Conservation (phyloP, 2,113 vertebrate genomes). For the Lasiurus cinereus region DNA sequence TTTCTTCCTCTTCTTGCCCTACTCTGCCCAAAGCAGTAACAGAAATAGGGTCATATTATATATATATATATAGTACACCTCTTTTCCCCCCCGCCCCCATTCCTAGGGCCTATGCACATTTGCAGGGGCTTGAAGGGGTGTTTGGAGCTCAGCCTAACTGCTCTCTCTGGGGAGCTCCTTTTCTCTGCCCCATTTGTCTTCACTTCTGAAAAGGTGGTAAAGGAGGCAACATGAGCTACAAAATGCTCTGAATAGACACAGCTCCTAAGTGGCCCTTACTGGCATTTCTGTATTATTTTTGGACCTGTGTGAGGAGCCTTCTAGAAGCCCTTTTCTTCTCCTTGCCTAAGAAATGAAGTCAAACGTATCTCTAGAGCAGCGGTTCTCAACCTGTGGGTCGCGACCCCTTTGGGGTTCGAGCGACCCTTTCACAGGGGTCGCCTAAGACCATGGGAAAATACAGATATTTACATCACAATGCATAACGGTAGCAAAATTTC, state of each 20-base stretch:
- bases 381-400: too few species aligned
- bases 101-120: not conserved
- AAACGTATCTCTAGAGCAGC: not conserved
- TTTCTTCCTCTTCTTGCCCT: not conserved
- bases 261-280: not conserved
- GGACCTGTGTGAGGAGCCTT: too few species aligned
- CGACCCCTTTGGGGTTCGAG: too few species aligned
- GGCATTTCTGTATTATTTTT: not conserved
- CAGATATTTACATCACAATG: too few species aligned
- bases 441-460: too few species aligned
- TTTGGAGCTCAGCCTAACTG: not conserved
- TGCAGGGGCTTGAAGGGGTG: not conserved
- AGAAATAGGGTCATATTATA: not conserved
- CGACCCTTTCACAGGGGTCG: too few species aligned
- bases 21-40: not conserved
- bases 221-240: not conserved
- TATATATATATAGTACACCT: accelerated
- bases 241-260: not conserved
- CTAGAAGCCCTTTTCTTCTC: not conserved
- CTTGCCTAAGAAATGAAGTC: not conserved
- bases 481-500: too few species aligned
- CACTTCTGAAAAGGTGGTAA: not conserved
- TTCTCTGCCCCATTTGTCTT: not conserved
- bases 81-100: too few species aligned
- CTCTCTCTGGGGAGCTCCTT: not conserved